Evolutionary conservation across 2,797 vertebrate species (phyloP), one percentile per base, ranked within the genome.

Genomic region (Furcifer pardalis): DNA sequence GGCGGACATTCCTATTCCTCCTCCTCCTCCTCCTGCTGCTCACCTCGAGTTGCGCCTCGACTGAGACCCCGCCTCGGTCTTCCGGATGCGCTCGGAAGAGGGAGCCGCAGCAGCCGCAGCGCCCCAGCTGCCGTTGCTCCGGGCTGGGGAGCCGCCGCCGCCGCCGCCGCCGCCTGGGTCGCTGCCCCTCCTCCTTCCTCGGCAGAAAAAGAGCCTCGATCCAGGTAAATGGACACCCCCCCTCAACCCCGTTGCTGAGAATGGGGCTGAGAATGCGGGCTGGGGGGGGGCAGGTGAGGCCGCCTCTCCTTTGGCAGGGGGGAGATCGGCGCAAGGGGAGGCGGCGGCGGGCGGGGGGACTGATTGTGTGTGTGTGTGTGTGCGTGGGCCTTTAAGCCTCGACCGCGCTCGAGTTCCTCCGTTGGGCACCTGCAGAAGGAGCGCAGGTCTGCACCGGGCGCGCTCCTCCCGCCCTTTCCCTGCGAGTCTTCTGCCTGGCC

Each of bases 11-110:
- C n/a, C n/a, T n/a, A n/a, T n/a, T n/a, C n/a, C n/a, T n/a, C n/a
- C n/a, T n/a, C n/a, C n/a, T n/a, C n/a, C n/a, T n/a, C n/a, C n/a
- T n/a, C n/a, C n/a, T n/a, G n/a, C n/a, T n/a, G n/a, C n/a, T n/a
- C n/a, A n/a, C n/a, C n/a, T n/a, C n/a, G n/a, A 86, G 84, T 81
- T 86, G 79, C 84, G 49, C 63, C 32, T 19, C 40, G 27, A 37
- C 7, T 21, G 56, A 15, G 52, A 56, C 59, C 32, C 40, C 1
- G 37, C 35, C 49, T 6, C 7, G 7, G 78, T 46, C 3, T 46
- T 86, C 84, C 79, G 84, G 79, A 81, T 86, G 84, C 84, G 84
- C 84, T 71, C 79, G 27, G 84, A 81, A 52, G 84, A 86, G 32
- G 52, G 78, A 1, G 63, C 65, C 5, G 35, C 25, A 40, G 46